These are phyloP conservation scores for Lasioglossum calceatum DNA, from an alignment of 2,888 invertebrate genomes.

Conservation along the genomic window DNA sequence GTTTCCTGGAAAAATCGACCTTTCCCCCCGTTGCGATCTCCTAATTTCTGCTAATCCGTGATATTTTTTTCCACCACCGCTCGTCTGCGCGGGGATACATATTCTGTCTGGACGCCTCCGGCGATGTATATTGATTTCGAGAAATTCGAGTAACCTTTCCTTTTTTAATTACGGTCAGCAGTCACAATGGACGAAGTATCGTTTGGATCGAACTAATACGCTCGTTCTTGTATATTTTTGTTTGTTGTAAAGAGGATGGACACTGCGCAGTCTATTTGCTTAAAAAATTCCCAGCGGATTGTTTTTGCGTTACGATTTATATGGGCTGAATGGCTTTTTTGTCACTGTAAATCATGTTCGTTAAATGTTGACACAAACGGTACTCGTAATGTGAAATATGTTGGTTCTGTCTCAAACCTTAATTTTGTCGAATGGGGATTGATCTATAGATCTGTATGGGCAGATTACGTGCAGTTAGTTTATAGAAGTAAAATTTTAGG, in stretches of 20 bases:
- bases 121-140: constrained; percentile 30
- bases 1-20: not conserved
- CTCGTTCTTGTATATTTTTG: not conserved
- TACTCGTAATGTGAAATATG: not conserved
- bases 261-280: not conserved
- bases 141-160: constrained; percentile 20
- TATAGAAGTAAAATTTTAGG: constrained; percentile 46
- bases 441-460: constrained; percentile 61
- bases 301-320: constrained; percentile 10
- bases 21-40: not conserved
- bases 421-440: constrained; percentile 12
- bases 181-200: not conserved
- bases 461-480: constrained; percentile 40
- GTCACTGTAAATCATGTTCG: not conserved
- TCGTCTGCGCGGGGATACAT: not conserved
- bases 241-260: not conserved
- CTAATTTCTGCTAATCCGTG: not conserved
- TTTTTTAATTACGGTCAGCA: constrained; percentile 2
- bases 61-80: not conserved
- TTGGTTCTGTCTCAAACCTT: not conserved
- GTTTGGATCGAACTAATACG: not conserved
- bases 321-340: not conserved
- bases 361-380: not conserved
- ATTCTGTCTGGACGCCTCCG: not conserved
- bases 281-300: not conserved